Percentiles rank a stretch among this genome's conserved stretches.
Conservation (phyloP, 2,113 vertebrate genomes). For the Labrus mixtus region DNA sequence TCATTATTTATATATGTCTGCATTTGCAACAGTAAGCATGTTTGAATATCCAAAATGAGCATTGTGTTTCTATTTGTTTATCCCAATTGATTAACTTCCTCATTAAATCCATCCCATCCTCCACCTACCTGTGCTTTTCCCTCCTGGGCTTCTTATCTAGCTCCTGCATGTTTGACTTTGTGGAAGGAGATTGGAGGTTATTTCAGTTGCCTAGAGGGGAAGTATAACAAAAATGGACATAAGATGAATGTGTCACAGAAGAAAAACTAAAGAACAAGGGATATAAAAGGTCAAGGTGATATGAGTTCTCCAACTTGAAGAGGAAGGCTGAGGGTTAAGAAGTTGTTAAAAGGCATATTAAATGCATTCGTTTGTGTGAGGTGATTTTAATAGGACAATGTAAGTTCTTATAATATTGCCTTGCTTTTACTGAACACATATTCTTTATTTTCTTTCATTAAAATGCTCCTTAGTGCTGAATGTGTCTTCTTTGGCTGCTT, state of each 20-base stretch:
- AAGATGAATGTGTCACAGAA: not conserved
- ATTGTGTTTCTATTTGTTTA: not conserved
- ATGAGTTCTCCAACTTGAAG: not conserved
- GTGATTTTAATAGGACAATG: no score
- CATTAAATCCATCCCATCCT: not conserved
- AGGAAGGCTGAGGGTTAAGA: not conserved
- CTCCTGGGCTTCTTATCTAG: not conserved
- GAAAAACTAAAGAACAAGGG: not conserved
- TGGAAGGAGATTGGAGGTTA: slow-evolving; percentile 23
- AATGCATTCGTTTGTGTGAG: no score
- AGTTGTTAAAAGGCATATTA: not conserved
- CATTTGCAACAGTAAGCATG: not conserved
- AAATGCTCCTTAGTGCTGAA: no score
- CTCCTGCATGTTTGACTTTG: slow-evolving; percentile 35
- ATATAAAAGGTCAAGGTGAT: not conserved
- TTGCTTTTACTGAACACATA: no score
- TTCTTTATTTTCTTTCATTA: no score
- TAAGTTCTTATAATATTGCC: no score
- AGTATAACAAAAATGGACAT: not conserved
- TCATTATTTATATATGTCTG: not conserved
- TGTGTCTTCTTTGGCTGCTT: no score
- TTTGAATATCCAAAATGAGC: not conserved
- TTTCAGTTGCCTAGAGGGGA: not conserved
- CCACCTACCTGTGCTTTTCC: not conserved
- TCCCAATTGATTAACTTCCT: not conserved